Evolutionary conservation across 2,888 invertebrate genomes (phyloP).

Genomic region (Troides helena): DNA sequence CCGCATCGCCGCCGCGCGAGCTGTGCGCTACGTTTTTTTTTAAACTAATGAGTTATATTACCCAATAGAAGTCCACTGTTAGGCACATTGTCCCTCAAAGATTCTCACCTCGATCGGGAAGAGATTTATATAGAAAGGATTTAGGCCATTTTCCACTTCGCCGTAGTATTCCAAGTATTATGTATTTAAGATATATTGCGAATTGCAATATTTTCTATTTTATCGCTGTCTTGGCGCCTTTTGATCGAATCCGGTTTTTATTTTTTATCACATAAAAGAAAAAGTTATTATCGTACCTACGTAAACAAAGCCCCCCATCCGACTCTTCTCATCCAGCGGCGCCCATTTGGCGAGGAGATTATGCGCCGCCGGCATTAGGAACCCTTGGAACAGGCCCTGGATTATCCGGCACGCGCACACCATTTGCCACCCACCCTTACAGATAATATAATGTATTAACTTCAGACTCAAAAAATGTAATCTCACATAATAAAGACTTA

Average conservation of each 20-base stretch:
- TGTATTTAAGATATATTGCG: too few relatives aligned
- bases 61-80: neutral
- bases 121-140: too few relatives aligned
- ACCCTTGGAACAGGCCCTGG: conserved; percentile 84
- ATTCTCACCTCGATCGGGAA: neutral
- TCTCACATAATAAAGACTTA: too few relatives aligned
- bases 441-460: conserved; percentile 17
- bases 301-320: conserved; percentile 77
- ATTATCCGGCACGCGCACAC: conserved; percentile 83
- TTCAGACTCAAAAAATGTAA: too few relatives aligned
- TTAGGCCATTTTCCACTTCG: neutral
- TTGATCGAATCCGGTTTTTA: too few relatives aligned
- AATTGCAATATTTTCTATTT: too few relatives aligned
- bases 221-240: too few relatives aligned
- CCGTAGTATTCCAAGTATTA: neutral
- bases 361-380: conserved; percentile 82
- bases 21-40: too few relatives aligned
- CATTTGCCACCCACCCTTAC: conserved; percentile 79
- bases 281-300: conserved; percentile 42
- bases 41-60: neutral
- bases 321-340: conserved; percentile 63
- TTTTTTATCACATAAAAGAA: neutral
- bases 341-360: conserved; percentile 84
- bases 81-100: neutral
- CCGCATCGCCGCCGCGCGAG: too few relatives aligned